phyloP scores from a whole-genome alignment of 2,888 invertebrate genomes.

The Drosophila kanekoi region DNA sequence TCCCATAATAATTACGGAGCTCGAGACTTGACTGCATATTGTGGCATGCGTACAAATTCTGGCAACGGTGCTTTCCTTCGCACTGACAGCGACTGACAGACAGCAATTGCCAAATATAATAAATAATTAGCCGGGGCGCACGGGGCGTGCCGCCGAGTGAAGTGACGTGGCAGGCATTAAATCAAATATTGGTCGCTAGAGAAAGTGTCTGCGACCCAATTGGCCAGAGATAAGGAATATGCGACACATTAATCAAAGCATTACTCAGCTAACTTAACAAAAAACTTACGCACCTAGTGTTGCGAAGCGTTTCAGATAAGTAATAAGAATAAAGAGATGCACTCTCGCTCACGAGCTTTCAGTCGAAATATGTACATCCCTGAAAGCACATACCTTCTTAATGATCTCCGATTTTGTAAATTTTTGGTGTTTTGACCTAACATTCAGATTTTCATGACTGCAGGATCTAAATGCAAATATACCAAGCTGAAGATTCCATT shows the following conservation, averaged over 20 bases:
- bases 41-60: slow-evolving; percentile 80
- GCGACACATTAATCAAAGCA: slow-evolving; percentile 20
- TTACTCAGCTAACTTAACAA: not conserved
- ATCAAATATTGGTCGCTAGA: slow-evolving; percentile 79
- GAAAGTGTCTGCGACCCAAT: slow-evolving; percentile 73
- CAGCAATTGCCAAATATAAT: slow-evolving; percentile 83
- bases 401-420: too few species aligned
- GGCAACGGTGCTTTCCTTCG: slow-evolving; percentile 66
- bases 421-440: too few species aligned
- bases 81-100: slow-evolving; percentile 81
- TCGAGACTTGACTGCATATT: slow-evolving; percentile 29
- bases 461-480: too few species aligned
- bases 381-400: too few species aligned
- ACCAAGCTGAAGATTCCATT: too few species aligned
- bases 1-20: slow-evolving; percentile 69
- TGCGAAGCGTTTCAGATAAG: too few species aligned
- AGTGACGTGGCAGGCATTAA: slow-evolving; percentile 81
- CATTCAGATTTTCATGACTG: too few species aligned
- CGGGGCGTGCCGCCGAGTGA: slow-evolving; percentile 66
- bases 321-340: too few species aligned
- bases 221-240: slow-evolving; percentile 32
- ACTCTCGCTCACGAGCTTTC: too few species aligned
- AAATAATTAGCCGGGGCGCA: slow-evolving; percentile 78
- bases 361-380: too few species aligned
- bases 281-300: not conserved